Evolutionary conservation across 1,140 invertebrate genomes (phyloP), one percentile per base, ranked within the genome.

Genomic region (Alviniconcha marisindica): DNA sequence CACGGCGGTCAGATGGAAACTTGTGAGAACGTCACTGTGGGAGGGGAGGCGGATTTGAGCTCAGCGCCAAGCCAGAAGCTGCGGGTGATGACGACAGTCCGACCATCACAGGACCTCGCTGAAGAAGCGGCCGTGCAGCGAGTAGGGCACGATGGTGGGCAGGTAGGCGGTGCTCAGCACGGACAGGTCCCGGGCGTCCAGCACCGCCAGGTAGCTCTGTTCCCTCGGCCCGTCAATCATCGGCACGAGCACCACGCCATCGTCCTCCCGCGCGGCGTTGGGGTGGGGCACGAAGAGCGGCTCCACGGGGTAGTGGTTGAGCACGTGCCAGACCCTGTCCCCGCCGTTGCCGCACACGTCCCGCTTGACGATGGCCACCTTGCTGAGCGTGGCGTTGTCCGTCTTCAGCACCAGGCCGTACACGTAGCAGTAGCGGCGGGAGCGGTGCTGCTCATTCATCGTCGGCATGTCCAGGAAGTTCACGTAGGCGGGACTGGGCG

Each of bases 71-170:
- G n/a, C n/a, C n/a, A n/a, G n/a, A n/a, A n/a, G n/a, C n/a, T n/a
- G n/a, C 14, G 44, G 3, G 14, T 40, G 14, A 24, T 28, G 14
- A 24, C 33, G 15, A 33, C 24, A 7, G 33, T 28, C 12, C 12
- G n/a, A 24, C 24, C 10, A 18, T 86, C 74, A 86, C 18, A 77
- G 24, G 44, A 87, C 71, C 31, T 88, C 85, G 0, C 84, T 76
- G 74, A 92, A 91, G 81, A 90, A 91, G 77, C 87, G 76, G 36
- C 91, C 91, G 84, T 92, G 91, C 12, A 92, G 76, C 48, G 87
- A 88, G 74, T 88, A 91, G 21, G 91, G 91, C 14, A 92, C 81
- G 14, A 85, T 36, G 1, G 87, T 90, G 14, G 91, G 91, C 56
- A 91, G 69, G 48, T 86, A 82, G 1, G 89, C 88, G 28, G 54